Conservation (phyloP, 1,140 invertebrate species). For the Lepidurus apus region DNA sequence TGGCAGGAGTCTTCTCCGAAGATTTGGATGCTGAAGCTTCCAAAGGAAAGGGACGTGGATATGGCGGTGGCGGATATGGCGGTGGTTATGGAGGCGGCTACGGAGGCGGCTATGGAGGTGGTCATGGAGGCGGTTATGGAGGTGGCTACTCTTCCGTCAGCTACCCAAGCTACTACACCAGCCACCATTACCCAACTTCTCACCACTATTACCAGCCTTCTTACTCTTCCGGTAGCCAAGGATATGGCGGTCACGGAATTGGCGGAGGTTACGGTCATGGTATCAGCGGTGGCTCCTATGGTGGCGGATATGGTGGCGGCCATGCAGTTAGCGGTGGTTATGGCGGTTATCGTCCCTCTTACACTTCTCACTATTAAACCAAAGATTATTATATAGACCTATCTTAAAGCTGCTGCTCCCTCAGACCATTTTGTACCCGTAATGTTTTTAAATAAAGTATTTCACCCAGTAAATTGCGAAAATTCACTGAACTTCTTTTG, state of each 20-base stretch:
- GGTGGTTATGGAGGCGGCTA: background rate
- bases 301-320: background rate
- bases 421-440: too few species aligned
- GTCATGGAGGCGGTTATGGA: background rate
- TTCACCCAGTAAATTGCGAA: too few species aligned
- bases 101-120: background rate
- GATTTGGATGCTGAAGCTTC: background rate
- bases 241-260: background rate
- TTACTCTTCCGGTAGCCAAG: background rate
- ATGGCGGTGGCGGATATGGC: background rate
- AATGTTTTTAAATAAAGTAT: too few species aligned
- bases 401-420: too few species aligned
- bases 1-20: background rate
- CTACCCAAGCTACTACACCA: conserved; percentile 2
- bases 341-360: background rate
- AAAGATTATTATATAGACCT: background rate
- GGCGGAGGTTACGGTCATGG: background rate
- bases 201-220: background rate
- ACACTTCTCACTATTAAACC: background rate
- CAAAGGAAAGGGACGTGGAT: background rate
- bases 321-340: background rate
- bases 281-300: background rate
- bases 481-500: too few species aligned
- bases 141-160: background rate
- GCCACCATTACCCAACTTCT: background rate